These are phyloP conservation scores for Aleiodes testaceus DNA, from an alignment of 2,888 invertebrate genomes.

Conservation along the genomic window DNA sequence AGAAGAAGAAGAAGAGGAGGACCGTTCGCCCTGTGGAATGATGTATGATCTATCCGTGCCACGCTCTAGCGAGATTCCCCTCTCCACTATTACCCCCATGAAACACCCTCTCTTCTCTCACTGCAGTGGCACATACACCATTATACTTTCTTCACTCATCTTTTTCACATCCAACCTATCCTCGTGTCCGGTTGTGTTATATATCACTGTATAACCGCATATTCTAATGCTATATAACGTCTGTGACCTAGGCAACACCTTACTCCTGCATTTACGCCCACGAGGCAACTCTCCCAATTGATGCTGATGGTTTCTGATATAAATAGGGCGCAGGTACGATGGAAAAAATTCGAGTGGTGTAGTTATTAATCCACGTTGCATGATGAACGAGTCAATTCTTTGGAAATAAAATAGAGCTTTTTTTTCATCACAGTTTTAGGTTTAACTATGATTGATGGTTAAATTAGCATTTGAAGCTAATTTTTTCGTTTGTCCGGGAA, in stretches of 20 bases:
- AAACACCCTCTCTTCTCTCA: slow-evolving; percentile 33
- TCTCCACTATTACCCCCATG: slow-evolving; percentile 39
- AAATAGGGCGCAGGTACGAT: slow-evolving; percentile 48
- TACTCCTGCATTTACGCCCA: not conserved
- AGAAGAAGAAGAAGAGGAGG: slow-evolving; percentile 51
- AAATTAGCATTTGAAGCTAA: too few species aligned
- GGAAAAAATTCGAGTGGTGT: not conserved
- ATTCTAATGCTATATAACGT: not conserved
- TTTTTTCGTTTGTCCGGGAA: too few species aligned
- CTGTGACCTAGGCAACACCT: not conserved
- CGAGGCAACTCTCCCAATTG: slow-evolving; percentile 50
- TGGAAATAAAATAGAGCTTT: too few species aligned
- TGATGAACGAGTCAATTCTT: slow-evolving; percentile 13
- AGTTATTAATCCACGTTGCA: slow-evolving; percentile 4
- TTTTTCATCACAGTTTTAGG: too few species aligned
- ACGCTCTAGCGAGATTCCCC: slow-evolving; percentile 63
- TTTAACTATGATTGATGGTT: too few species aligned
- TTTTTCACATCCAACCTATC: too few species aligned
- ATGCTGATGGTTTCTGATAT: slow-evolving; percentile 58
- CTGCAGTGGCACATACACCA: slow-evolving; percentile 2
- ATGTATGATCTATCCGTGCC: slow-evolving; percentile 65
- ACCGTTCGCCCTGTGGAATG: slow-evolving; percentile 61
- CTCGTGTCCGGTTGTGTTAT: slow-evolving; percentile 38
- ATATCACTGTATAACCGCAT: slow-evolving; percentile 17
- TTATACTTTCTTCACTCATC: slow-evolving; percentile 35